Evolutionary conservation across 2,797 vertebrate species (phyloP).

Genomic region (Lepilemur septentrionalis): DNA sequence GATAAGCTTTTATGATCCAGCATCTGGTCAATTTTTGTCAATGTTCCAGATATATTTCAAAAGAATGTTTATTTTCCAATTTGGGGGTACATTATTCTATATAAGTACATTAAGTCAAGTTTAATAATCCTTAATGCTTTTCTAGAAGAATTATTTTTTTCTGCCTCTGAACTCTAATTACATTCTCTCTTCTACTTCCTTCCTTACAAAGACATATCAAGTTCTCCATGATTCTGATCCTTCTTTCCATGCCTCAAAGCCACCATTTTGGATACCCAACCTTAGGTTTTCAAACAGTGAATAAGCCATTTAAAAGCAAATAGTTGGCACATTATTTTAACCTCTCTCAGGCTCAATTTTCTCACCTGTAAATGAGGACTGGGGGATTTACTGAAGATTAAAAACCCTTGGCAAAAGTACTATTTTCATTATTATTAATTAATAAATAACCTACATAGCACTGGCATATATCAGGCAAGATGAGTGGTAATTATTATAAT

Average conservation of each 20-base stretch:
- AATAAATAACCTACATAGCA: background rate
- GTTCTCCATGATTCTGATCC: background rate
- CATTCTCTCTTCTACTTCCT: background rate
- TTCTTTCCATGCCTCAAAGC: background rate
- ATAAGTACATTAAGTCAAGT: background rate
- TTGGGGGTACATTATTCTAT: background rate
- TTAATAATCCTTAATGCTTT: background rate
- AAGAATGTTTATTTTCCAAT: background rate
- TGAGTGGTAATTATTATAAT: background rate
- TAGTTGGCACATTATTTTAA: background rate
- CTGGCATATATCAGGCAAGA: background rate
- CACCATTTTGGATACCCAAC: background rate
- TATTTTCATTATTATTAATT: conserved; percentile 1
- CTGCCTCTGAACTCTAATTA: background rate
- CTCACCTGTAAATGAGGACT: background rate
- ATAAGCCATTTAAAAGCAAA: background rate
- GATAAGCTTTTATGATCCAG: background rate
- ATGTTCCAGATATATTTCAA: background rate
- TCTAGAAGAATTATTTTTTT: background rate
- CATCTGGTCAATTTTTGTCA: background rate
- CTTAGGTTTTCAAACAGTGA: background rate
- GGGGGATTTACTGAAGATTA: background rate
- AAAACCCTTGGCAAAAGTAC: background rate
- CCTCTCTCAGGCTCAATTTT: background rate
- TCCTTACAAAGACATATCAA: background rate